phyloP scores from a whole-genome alignment of 2,888 invertebrate species.

The Lucinisca nassula region DNA sequence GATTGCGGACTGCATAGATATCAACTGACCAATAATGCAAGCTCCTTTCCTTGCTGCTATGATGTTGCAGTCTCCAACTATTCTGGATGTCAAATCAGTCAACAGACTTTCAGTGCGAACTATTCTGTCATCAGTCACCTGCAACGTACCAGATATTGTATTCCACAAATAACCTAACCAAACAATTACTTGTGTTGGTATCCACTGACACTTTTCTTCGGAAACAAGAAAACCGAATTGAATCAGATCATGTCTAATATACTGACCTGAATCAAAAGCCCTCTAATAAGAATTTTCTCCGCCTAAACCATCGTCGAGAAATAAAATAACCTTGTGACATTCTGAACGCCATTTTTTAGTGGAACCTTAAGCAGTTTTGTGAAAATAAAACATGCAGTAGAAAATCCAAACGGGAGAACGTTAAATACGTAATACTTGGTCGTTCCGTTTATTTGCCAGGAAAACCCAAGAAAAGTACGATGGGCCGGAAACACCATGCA shows the following conservation, averaged over 20 bases:
- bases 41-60: background rate
- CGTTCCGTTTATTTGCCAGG: slow-evolving; percentile 1
- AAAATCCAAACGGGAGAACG: slow-evolving; percentile 39
- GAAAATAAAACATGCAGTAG: slow-evolving; percentile 44
- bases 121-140: slow-evolving; percentile 10
- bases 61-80: background rate
- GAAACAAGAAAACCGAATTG: slow-evolving; percentile 1
- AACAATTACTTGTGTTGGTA: background rate
- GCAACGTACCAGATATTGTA: background rate
- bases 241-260: background rate
- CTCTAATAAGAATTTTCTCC: background rate
- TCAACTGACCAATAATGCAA: background rate
- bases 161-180: slow-evolving; percentile 23
- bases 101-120: background rate
- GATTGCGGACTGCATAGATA: background rate
- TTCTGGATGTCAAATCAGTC: background rate
- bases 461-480: slow-evolving; percentile 20
- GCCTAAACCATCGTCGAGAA: slow-evolving; percentile 47
- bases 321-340: slow-evolving; percentile 25
- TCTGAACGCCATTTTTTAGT: slow-evolving; percentile 25
- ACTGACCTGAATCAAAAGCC: slow-evolving; percentile 1
- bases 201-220: slow-evolving; percentile 21
- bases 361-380: slow-evolving; percentile 26
- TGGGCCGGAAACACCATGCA: slow-evolving; percentile 19
- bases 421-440: slow-evolving; percentile 12